phyloP scores from a whole-genome alignment of 1,140 invertebrate species.

The Octopus bimaculoides region DNA sequence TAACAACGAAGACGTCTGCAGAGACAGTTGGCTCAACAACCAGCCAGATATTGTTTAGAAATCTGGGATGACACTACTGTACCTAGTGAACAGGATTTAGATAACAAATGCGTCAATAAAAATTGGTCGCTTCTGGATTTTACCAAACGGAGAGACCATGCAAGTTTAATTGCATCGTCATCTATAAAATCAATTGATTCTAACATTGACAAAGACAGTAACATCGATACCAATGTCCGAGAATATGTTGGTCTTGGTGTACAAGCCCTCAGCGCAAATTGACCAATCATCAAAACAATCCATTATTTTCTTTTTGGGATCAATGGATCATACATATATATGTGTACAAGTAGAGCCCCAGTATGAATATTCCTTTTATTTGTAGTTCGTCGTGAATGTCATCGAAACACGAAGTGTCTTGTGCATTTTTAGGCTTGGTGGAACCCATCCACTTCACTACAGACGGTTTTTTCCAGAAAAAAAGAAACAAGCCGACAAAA shows the following conservation, averaged over 20 bases:
- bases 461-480: too few species aligned
- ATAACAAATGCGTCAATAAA: neutral
- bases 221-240: neutral
- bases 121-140: neutral
- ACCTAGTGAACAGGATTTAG: neutral
- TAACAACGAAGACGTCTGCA: neutral
- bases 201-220: neutral
- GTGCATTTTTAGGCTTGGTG: too few species aligned
- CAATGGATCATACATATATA: too few species aligned
- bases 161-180: neutral
- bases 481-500: too few species aligned
- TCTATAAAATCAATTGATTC: too few species aligned
- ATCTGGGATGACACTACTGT: neutral
- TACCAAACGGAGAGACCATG: neutral
- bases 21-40: slow-evolving; percentile 5
- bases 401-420: too few species aligned
- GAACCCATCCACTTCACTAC: too few species aligned
- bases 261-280: neutral
- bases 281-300: neutral
- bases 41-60: neutral
- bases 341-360: too few species aligned
- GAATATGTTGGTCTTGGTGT: neutral
- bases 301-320: too few species aligned
- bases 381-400: too few species aligned
- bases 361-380: too few species aligned